Base-by-base conservation (phyloP, 2,797 vertebrate species). In the Rhinichthys osculus region DNA sequence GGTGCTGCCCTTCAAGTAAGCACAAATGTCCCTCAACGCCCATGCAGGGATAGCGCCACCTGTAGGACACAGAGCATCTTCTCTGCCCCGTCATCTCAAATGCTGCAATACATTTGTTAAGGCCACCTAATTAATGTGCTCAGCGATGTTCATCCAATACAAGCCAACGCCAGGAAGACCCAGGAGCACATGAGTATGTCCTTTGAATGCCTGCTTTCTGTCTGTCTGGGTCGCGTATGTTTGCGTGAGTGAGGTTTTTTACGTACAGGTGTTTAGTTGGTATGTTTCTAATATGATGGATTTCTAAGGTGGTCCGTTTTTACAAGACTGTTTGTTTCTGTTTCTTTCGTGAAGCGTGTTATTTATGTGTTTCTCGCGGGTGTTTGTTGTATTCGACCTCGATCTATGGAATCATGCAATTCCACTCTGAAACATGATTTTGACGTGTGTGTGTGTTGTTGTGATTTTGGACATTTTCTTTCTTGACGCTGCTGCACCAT, bases 1-100 rank as follows among this genome's bases (percentile, higher is more conserved):
- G 86, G 62, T 64, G 85, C 81, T 87, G 40, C 79, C 66, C 81
- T 81, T 40, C 2, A 87, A 84, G 78, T 82, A 87, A 90, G 88
- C 88, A 89, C 89, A 90, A 78, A 83, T 52, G 71, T 89, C 85
- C 73, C 47, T 86, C 74, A 71, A 8, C 19, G 87, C 62, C 83
- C 86, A 72, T 82, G 69, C 77, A 59, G 66, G 69, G 66, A 57
- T 83, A 78, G 82, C 78, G 54, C 81, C 81, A 71, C 87, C 70
- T 90, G 80, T 69, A 69, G 67, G 88, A 72, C 73, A 42, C 23
- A 47, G 19, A n/a, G 38, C 64, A 38, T 47, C 42, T 50, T 84
- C 76, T 54, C 35, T 81, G 54, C 52, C 54, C 59, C 30, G 10
- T 70, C 44, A 76, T 85, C 69, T 73, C 35, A 13, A 57, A 78